A percentile compares a stretch with the other conserved stretches of the same genome.
Conservation (phyloP, 2,888 invertebrate species). For the Lottia gigantea region DNA sequence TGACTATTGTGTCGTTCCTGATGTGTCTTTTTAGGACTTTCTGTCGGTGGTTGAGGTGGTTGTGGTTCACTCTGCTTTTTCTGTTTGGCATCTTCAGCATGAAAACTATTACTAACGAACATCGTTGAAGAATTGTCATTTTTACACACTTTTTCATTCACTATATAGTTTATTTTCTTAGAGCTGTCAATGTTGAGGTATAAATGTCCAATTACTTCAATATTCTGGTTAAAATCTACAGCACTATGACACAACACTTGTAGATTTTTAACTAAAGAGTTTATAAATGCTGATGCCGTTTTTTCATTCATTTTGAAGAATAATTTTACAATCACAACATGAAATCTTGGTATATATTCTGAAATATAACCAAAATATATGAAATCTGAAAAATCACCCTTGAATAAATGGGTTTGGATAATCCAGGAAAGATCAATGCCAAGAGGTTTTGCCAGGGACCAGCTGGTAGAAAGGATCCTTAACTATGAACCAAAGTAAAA, state of each 20-base stretch:
- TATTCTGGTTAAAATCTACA: slow-evolving; percentile 34
- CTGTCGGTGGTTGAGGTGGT: neutral
- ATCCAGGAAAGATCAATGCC: no score
- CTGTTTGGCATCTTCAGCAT: slow-evolving; percentile 21
- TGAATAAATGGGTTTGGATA: no score
- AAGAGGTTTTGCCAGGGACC: no score
- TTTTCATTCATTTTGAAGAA: slow-evolving; percentile 31
- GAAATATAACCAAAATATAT: no score
- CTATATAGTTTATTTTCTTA: slow-evolving; percentile 34
- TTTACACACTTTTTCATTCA: slow-evolving; percentile 38
- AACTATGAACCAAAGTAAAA: no score
- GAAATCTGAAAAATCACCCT: no score
- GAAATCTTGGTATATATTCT: no score
- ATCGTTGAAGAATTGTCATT: slow-evolving; percentile 34
- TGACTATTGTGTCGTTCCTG: neutral
- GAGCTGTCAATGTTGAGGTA: slow-evolving; percentile 32
- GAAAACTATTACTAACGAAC: slow-evolving; percentile 37
- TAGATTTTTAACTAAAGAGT: slow-evolving; percentile 32
- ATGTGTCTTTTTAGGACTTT: no score
- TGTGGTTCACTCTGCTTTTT: neutral
- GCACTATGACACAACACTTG: slow-evolving; percentile 36
- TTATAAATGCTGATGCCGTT: slow-evolving; percentile 34
- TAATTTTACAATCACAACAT: no score
- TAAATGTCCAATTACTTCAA: slow-evolving; percentile 36
- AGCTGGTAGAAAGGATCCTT: no score